A percentile compares a stretch with the other conserved stretches of the same genome.
Evolutionary conservation across 2,888 invertebrate genomes (phyloP).

Genomic region (Syrista parreyssii): DNA sequence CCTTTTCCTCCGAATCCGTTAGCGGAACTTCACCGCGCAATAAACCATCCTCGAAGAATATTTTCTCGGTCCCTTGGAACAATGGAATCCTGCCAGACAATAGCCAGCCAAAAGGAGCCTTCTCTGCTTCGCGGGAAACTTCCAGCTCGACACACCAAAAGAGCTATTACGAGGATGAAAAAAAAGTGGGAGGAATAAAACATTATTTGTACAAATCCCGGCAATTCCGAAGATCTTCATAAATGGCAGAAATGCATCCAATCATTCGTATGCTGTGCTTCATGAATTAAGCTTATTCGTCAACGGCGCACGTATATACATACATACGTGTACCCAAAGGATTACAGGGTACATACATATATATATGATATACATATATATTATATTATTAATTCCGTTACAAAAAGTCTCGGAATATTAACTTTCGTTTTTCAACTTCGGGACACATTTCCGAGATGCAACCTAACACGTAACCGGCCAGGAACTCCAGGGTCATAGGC

Average conservation of each 20-base stretch:
- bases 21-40: conserved; percentile 17
- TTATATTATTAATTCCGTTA: too few relatives aligned
- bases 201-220: background rate
- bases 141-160: background rate
- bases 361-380: too few relatives aligned
- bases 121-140: background rate
- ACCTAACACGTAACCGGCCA: too few relatives aligned
- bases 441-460: too few relatives aligned
- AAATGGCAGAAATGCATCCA: background rate
- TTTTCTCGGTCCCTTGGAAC: conserved; percentile 15
- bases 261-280: background rate
- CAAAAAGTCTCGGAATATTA: too few relatives aligned
- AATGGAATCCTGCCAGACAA: conserved; percentile 11
- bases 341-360: background rate
- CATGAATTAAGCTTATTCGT: background rate
- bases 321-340: background rate
- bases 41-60: conserved; percentile 19
- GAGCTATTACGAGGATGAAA: background rate
- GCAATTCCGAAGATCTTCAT: background rate
- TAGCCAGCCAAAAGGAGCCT: conserved; percentile 2
- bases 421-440: too few relatives aligned
- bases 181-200: background rate
- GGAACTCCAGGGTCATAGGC: too few relatives aligned
- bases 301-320: background rate
- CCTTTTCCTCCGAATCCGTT: conserved; percentile 10